Evolutionary conservation across 2,797 vertebrate genomes (phyloP).

Genomic region (Channa striata): DNA sequence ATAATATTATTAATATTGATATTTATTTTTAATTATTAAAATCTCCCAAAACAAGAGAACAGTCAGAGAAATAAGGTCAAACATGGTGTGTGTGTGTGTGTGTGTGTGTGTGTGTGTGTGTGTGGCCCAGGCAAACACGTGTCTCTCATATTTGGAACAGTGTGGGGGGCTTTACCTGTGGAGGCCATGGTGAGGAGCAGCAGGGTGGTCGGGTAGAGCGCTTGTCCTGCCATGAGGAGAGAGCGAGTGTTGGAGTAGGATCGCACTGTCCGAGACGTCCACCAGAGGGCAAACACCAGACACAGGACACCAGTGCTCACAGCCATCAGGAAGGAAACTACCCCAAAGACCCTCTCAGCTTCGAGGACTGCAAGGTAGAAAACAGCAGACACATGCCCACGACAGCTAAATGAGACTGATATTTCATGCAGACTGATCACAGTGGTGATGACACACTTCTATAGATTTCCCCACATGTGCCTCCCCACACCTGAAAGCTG

Average conservation of each 20-base stretch:
- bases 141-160: background rate
- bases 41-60: constrained; percentile 4
- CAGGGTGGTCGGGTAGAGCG: constrained; percentile 83
- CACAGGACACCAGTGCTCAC: constrained; percentile 80
- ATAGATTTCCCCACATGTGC: background rate
- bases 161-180: too few species aligned
- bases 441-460: background rate
- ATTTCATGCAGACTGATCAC: background rate
- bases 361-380: constrained; percentile 69
- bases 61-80: background rate
- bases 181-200: constrained; percentile 80
- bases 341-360: constrained; percentile 80
- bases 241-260: constrained; percentile 86
- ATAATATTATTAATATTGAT: too few species aligned
- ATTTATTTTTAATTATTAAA: constrained; percentile 16
- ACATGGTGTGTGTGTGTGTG: constrained; percentile 5
- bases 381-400: constrained; percentile 6
- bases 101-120: too few species aligned
- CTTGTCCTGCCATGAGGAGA: constrained; percentile 82
- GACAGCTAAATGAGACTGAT: background rate
- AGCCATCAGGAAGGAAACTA: constrained; percentile 83
- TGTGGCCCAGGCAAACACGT: background rate
- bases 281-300: constrained; percentile 86
- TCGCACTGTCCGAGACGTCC: constrained; percentile 80
- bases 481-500: constrained; percentile 15